A percentile compares a stretch with the other conserved stretches of the same genome.
Evolutionary conservation across 2,888 invertebrate species (phyloP).

Genomic region (Itoplectis maculator): DNA sequence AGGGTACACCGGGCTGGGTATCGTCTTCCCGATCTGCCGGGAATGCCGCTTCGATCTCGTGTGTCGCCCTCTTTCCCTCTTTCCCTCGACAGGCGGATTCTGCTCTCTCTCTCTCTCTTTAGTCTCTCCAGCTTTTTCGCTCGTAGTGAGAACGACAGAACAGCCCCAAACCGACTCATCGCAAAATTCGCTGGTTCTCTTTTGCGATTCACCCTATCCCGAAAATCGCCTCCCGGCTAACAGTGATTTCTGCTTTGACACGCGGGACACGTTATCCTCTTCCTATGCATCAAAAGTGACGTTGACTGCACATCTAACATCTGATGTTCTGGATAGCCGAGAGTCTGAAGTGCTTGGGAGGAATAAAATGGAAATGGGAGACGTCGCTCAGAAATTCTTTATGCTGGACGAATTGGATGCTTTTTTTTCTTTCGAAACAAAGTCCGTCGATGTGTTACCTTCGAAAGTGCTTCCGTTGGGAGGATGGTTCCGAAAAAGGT

Average conservation of each 20-base stretch:
- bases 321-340: not conserved
- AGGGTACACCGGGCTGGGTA: constrained; percentile 49
- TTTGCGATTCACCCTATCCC: not conserved
- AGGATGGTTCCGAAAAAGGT: constrained; percentile 27
- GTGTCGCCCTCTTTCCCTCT: not conserved
- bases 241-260: not conserved
- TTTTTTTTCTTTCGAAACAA: not conserved
- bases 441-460: not conserved
- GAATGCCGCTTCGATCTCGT: constrained; percentile 54
- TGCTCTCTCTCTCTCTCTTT: not conserved
- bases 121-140: not conserved
- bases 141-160: too few relatives aligned
- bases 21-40: constrained; percentile 60
- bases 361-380: too few relatives aligned
- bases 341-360: not conserved
- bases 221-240: not conserved
- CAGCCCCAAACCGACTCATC: not conserved
- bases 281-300: not conserved
- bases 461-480: not conserved
- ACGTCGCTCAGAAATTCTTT: too few relatives aligned
- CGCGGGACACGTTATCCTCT: not conserved
- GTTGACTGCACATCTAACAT: too few relatives aligned
- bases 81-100: constrained; percentile 11
- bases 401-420: too few relatives aligned
- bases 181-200: not conserved